phyloP scores from a whole-genome alignment of 2,888 invertebrate species.

The Melolontha melolontha region DNA sequence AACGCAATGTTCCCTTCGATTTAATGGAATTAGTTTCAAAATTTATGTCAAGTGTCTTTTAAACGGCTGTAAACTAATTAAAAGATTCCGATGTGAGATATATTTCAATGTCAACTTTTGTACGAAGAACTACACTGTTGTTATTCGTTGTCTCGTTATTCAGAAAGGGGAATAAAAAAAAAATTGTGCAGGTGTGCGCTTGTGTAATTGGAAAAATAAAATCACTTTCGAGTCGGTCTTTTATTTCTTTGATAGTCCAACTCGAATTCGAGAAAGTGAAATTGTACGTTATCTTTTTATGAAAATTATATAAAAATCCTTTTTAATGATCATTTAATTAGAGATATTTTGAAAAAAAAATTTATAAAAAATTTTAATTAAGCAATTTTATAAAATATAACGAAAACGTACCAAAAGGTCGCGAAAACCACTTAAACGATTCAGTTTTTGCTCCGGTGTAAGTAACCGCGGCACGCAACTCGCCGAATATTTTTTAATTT shows the following conservation, averaged over 20 bases:
- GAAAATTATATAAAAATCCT: slow-evolving; percentile 17
- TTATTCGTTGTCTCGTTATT: not conserved
- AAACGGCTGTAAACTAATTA: slow-evolving; percentile 47
- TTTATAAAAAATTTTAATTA: too few relatives aligned
- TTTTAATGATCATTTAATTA: too few relatives aligned
- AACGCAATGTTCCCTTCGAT: slow-evolving; percentile 33
- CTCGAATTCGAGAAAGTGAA: slow-evolving; percentile 2
- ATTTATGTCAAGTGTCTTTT: slow-evolving; percentile 47
- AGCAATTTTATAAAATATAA: too few relatives aligned
- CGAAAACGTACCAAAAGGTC: too few relatives aligned
- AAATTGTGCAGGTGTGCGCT: slow-evolving; percentile 31
- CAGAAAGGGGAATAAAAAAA: slow-evolving; percentile 31
- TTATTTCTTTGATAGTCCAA: slow-evolving; percentile 8
- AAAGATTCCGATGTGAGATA: slow-evolving; percentile 42
- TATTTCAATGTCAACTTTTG: slow-evolving; percentile 35
- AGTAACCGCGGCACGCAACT: too few relatives aligned
- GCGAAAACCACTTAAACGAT: too few relatives aligned
- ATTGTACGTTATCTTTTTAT: not conserved
- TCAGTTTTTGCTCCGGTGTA: too few relatives aligned
- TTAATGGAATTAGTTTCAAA: slow-evolving; percentile 47
- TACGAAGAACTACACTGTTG: slow-evolving; percentile 7
- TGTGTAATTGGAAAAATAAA: slow-evolving; percentile 8
- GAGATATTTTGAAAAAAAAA: too few relatives aligned
- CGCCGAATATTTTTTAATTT: too few relatives aligned
- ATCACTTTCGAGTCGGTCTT: not conserved